These are phyloP conservation scores for Drosophila nr. medialis DNA, from an alignment of 2,888 invertebrate genomes.

Conservation along the genomic window DNA sequence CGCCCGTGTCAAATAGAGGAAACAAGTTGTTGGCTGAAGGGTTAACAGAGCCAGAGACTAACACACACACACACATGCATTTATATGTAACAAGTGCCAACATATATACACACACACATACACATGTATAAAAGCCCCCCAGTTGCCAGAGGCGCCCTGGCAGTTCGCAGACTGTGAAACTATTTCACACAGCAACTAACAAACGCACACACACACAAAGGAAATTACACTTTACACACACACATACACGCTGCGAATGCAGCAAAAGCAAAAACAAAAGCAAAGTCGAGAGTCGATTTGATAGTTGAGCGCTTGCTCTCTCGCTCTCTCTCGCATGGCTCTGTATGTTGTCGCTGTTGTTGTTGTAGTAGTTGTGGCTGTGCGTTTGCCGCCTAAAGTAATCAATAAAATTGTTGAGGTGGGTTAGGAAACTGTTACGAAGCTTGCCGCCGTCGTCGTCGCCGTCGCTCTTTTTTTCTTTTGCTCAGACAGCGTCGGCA, in stretches of 20 bases:
- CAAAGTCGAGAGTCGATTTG: constrained; percentile 45
- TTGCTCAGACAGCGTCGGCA: constrained; percentile 42
- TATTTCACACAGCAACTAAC: constrained; percentile 50
- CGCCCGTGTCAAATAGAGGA: constrained; percentile 75
- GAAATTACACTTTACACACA: constrained; percentile 54
- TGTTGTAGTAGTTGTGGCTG: constrained; percentile 38
- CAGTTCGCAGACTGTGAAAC: constrained; percentile 73
- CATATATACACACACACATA: constrained; percentile 9
- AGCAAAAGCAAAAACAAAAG: constrained; percentile 44
- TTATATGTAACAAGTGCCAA: constrained; percentile 55
- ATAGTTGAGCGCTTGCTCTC: constrained; percentile 57
- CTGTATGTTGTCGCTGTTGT: constrained; percentile 25
- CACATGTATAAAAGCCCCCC: constrained; percentile 39
- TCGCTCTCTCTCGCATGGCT: constrained; percentile 56
- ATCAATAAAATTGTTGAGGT: constrained; percentile 85
- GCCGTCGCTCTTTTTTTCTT: constrained; percentile 32
- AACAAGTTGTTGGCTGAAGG: constrained; percentile 74
- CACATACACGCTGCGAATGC: constrained; percentile 42
- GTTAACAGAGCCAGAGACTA: constrained; percentile 45
- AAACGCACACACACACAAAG: constrained; percentile 26
- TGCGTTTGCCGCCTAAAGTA: constrained; percentile 79
- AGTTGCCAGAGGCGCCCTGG: constrained; percentile 66
- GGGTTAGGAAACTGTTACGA: constrained; percentile 85
- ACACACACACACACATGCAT: constrained; percentile 21
- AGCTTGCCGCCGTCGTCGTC: constrained; percentile 55